phyloP scores from a whole-genome alignment of 2,113 vertebrate species.

The Antechinus stuartii region DNA sequence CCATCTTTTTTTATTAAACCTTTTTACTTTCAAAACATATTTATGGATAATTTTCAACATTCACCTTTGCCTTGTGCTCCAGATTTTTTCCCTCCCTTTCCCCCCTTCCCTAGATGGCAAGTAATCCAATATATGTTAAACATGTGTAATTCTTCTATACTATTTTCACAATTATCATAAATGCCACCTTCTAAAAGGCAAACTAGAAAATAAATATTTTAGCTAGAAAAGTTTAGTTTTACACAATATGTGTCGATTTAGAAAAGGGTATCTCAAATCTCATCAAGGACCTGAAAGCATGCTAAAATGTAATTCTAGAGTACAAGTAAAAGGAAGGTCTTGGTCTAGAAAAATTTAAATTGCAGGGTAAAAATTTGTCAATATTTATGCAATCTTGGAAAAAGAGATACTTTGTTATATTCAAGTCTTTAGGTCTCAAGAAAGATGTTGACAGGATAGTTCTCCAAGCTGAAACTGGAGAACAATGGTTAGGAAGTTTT shows the following conservation, averaged over 20 bases:
- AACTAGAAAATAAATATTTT: neutral
- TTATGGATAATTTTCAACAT: too few relatives aligned
- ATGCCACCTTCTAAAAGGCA: neutral
- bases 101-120: too few relatives aligned
- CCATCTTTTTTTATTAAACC: neutral
- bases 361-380: neutral
- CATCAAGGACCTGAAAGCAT: neutral
- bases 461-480: neutral
- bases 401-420: neutral
- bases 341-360: slow-evolving; percentile 30
- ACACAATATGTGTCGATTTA: neutral
- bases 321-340: neutral
- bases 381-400: neutral
- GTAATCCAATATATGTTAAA: too few relatives aligned
- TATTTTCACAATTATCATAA: too few relatives aligned
- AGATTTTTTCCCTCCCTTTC: too few relatives aligned
- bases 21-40: too few relatives aligned
- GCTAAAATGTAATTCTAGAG: neutral
- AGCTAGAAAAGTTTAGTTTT: neutral
- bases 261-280: neutral
- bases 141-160: too few relatives aligned
- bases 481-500: neutral
- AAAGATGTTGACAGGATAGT: neutral
- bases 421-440: neutral
- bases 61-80: too few relatives aligned